phyloP scores from a whole-genome alignment of 2,113 vertebrate species.

The human region GRCh38 chrX:94722501-94723000 shows the following conservation, averaged over 20 bases:
- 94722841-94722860: no score
- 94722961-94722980: background rate
- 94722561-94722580: no score
- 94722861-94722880: no score
- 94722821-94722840: no score
- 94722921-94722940: no score
- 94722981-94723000: background rate
- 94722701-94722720: background rate
- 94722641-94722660: background rate
- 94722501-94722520: no score
- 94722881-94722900: no score
- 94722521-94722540: no score
- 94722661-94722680: background rate
- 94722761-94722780: background rate
- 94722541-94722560: no score
- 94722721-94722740: background rate
- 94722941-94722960: background rate
- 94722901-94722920: no score
- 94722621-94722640: background rate
- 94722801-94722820: background rate
- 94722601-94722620: no score
- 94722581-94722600: no score
- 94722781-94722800: background rate
- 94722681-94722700: background rate
- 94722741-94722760: background rate